Conservation (phyloP, 2,888 invertebrate species). For the Eristalis arbustorum region DNA sequence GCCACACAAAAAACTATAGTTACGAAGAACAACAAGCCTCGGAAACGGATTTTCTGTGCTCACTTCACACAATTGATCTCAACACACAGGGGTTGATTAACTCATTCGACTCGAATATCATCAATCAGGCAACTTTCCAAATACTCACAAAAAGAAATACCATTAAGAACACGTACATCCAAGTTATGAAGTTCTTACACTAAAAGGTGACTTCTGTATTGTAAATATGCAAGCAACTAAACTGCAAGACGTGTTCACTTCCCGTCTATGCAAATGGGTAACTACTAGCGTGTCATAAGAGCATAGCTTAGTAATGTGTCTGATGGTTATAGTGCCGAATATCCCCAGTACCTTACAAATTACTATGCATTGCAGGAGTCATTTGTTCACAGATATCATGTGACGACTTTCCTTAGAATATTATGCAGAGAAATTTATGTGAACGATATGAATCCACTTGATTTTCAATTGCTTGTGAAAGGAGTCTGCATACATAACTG, state of each 20-base stretch:
- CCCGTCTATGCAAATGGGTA: background rate
- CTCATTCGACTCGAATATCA: background rate
- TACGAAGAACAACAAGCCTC: too few relatives aligned
- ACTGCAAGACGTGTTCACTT: slow-evolving; percentile 5
- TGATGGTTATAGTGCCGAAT: background rate
- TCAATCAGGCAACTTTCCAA: background rate
- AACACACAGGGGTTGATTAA: background rate
- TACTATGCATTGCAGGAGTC: background rate
- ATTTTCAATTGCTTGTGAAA: background rate
- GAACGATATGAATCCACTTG: background rate
- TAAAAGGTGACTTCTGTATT: slow-evolving; percentile 10
- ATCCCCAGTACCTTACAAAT: background rate
- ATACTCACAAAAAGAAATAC: background rate
- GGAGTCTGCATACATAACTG: background rate
- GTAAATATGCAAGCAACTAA: background rate
- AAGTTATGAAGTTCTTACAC: slow-evolving; percentile 31
- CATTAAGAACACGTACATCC: background rate
- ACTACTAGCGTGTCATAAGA: slow-evolving; percentile 26
- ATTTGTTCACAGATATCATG: slow-evolving; percentile 6
- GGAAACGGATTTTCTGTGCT: too few relatives aligned
- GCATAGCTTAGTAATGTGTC: slow-evolving; percentile 17
- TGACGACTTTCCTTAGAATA: background rate
- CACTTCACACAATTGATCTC: background rate
- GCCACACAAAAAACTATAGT: too few relatives aligned
- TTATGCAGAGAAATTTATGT: slow-evolving; percentile 18